Percentiles rank a stretch among this genome's conserved stretches.
Conservation (phyloP, 2,797 vertebrate genomes). For the Salarias fasciatus region DNA sequence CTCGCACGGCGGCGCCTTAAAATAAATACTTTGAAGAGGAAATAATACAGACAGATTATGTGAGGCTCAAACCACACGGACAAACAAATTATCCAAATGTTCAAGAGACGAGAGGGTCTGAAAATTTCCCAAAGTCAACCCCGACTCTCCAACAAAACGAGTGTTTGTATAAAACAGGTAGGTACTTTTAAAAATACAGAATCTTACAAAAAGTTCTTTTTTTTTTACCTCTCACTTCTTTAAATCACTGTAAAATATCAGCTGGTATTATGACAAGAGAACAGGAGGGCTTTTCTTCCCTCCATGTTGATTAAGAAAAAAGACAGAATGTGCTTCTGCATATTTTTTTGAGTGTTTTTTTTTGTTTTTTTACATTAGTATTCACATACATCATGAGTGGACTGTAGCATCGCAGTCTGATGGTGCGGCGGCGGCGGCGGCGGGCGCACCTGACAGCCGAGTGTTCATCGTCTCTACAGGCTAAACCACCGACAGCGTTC, state of each 20-base stretch:
- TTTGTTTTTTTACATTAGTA: conserved; percentile 77
- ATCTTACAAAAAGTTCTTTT: conserved; percentile 82
- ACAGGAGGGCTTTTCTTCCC: conserved; percentile 56
- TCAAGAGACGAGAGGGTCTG: conserved; percentile 74
- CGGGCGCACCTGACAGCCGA: conserved; percentile 60
- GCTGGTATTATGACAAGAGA: conserved; percentile 85
- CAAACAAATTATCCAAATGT: conserved; percentile 75
- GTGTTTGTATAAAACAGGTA: conserved; percentile 84
- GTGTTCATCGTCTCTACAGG: conserved; percentile 64
- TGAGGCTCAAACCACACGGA: conserved; percentile 80
- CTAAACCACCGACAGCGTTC: conserved; percentile 66
- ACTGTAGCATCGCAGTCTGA: conserved; percentile 64
- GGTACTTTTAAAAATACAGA: conserved; percentile 85
- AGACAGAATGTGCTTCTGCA: conserved; percentile 83
- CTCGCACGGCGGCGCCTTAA: conserved; percentile 77
- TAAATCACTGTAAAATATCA: conserved; percentile 86
- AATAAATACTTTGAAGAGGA: conserved; percentile 88
- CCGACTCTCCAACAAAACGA: conserved; percentile 76
- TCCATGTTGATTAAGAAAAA: conserved; percentile 72
- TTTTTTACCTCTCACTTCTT: conserved; percentile 68
- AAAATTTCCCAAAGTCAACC: conserved; percentile 75
- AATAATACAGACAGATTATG: conserved; percentile 84
- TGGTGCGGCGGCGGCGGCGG: conserved; percentile 48
- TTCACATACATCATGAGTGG: conserved; percentile 76
- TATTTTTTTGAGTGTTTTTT: too few relatives aligned